Evolutionary conservation across 2,888 invertebrate genomes (phyloP).

Genomic region (Lasioglossum zephyrum): DNA sequence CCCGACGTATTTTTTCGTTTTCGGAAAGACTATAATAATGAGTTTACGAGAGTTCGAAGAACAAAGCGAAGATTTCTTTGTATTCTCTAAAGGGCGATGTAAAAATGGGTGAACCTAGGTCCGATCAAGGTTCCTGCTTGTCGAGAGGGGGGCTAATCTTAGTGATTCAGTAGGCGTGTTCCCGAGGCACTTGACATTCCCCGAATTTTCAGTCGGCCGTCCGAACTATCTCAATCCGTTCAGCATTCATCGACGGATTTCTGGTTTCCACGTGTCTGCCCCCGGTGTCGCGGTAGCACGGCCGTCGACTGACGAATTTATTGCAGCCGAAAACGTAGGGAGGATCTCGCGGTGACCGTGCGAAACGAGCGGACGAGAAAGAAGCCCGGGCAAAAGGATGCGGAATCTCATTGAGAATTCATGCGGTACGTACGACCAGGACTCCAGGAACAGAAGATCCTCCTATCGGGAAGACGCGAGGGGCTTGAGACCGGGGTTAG

Average conservation of each 20-base stretch:
- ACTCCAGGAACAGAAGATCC: slow-evolving; percentile 66
- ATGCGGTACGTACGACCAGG: slow-evolving; percentile 73
- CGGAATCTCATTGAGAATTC: slow-evolving; percentile 78
- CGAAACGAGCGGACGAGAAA: slow-evolving; percentile 51
- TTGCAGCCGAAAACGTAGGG: slow-evolving; percentile 75
- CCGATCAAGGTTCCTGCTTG: neutral
- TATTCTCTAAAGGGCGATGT: neutral
- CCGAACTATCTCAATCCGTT: slow-evolving; percentile 66
- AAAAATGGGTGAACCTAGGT: neutral
- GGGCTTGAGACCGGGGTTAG: neutral
- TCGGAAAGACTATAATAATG: neutral
- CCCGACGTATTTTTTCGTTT: neutral
- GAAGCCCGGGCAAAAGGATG: slow-evolving; percentile 43
- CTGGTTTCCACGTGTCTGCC: slow-evolving; percentile 69
- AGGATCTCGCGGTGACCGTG: slow-evolving; percentile 72
- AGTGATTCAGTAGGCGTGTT: slow-evolving; percentile 35
- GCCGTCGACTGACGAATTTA: slow-evolving; percentile 81
- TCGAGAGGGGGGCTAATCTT: slow-evolving; percentile 5
- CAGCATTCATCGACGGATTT: slow-evolving; percentile 80
- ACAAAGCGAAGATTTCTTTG: neutral
- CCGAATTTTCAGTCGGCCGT: slow-evolving; percentile 67
- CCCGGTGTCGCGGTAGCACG: slow-evolving; percentile 23
- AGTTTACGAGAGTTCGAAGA: neutral
- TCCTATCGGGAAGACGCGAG: slow-evolving; percentile 54
- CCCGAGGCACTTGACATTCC: slow-evolving; percentile 73